Evolutionary conservation across 2,113 vertebrate genomes (phyloP), one percentile per base, ranked within the genome.

Genomic region (Reinhardtius hippoglossoides): DNA sequence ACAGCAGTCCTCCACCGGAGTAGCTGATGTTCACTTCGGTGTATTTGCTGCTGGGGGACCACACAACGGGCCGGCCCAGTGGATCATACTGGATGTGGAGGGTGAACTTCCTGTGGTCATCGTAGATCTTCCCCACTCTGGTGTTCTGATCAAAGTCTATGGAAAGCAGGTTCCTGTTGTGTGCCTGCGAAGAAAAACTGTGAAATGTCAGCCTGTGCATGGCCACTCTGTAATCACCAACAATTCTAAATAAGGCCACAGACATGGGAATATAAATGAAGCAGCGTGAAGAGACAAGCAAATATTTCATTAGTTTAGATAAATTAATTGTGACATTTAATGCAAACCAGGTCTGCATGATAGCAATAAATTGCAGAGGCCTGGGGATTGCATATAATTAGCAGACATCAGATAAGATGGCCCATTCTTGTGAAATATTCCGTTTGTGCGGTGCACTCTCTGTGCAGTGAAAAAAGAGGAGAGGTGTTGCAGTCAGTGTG

Each of bases 71-170:
- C 5, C 97, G 95, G 15, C 98, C 98, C 5, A 93, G 93, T 44
- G 93, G 92, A 84, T 99, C 98, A 7, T 99, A 99, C 90, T 97
- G 95, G 76, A 99, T 97, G 9, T 96, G 95, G 66, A 99, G 96
- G 31, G 97, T 99, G 88, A 99, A 99, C 89, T 99, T 99, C 54
- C 98, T 95, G 86, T 99, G 98, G 82, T 99, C 98, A 13, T 99
- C 98, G 15, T 99, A 99, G 84, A 99, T 99, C 91, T 99, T 99
- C 46, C 98, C 98, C 1, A 97, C 97, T 79, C 95, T 94, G 60
- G 96, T 98, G 70, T 94, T 92, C 48, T 97, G 98, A 90, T 98
- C 97, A 0, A 98, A 99, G 91, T 99, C 98, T 76, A 99, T 97
- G 65, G 98, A 99, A 20, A 99, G 95, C 74, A 99, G 95, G 82